Conservation (phyloP, 2,888 invertebrate species). For the Lasioglossum malachurum region DNA sequence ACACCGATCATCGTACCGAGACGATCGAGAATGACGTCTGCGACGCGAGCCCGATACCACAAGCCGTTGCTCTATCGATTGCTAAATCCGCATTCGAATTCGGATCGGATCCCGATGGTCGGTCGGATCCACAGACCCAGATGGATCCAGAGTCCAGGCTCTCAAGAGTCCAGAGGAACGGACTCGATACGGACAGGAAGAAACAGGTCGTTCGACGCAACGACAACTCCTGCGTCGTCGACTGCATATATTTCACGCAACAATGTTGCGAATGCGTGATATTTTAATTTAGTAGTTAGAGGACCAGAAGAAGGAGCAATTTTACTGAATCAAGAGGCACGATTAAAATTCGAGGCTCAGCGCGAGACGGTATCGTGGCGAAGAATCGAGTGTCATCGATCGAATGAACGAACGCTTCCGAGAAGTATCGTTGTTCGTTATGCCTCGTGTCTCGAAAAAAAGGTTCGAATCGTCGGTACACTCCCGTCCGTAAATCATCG, state of each 20-base stretch:
- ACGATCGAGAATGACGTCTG: constrained; percentile 76
- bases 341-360: not conserved
- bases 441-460: not conserved
- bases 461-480: not conserved
- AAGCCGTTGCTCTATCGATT: constrained; percentile 70
- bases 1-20: constrained; percentile 47
- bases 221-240: constrained; percentile 87
- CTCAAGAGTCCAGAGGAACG: constrained; percentile 79
- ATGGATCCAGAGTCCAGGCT: constrained; percentile 20
- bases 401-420: not conserved
- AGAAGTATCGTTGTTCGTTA: not conserved
- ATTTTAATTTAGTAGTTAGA: constrained; percentile 70
- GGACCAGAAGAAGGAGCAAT: not conserved
- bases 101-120: not conserved
- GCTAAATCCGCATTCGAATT: constrained; percentile 70
- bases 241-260: constrained; percentile 88
- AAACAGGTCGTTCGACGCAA: constrained; percentile 82
- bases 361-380: not conserved
- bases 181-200: constrained; percentile 68
- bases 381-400: not conserved
- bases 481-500: too few relatives aligned
- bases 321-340: not conserved
- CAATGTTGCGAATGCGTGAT: constrained; percentile 89
- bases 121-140: not conserved
- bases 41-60: constrained; percentile 62